phyloP scores from a whole-genome alignment of 2,888 invertebrate genomes.

The Drosophila koepferae region DNA sequence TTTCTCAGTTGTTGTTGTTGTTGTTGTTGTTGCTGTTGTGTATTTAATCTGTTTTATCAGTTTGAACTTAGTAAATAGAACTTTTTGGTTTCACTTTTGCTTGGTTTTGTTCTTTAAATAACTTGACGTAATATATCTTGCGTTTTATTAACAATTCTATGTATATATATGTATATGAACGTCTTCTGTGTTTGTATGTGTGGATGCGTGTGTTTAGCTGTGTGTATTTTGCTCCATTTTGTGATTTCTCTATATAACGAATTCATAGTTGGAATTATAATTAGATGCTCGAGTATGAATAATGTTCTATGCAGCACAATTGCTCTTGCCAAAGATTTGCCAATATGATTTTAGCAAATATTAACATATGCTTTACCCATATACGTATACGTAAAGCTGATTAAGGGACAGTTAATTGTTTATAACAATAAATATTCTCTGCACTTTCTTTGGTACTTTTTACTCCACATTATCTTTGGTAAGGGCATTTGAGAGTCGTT shows the following conservation, averaged over 20 bases:
- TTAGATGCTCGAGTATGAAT: conserved; percentile 39
- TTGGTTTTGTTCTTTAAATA: conserved; percentile 54
- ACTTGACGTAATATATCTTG: conserved; percentile 71
- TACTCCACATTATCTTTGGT: conserved; percentile 10
- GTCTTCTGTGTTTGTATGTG: conserved; percentile 18
- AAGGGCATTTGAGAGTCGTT: conserved; percentile 46
- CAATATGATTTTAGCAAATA: not conserved
- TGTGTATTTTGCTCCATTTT: conserved; percentile 34
- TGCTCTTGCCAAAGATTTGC: conserved; percentile 31
- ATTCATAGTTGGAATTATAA: conserved; percentile 52
- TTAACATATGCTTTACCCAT: too few relatives aligned
- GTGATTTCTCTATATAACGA: conserved; percentile 44
- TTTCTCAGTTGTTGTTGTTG: conserved; percentile 39
- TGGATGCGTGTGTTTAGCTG: conserved; percentile 29
- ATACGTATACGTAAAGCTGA: not conserved
- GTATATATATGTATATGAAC: conserved; percentile 26
- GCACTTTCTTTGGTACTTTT: not conserved
- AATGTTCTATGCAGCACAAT: conserved; percentile 42
- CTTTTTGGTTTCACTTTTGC: conserved; percentile 43
- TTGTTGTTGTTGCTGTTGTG: conserved; percentile 53
- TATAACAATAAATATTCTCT: not conserved
- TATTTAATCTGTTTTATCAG: conserved; percentile 62
- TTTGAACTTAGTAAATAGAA: conserved; percentile 68
- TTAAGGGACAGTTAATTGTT: not conserved
- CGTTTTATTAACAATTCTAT: conserved; percentile 64